Evolutionary conservation across 2,113 vertebrate species (phyloP), one percentile per base, ranked within the genome.

Genomic region (Myxocyprinus asiaticus): DNA sequence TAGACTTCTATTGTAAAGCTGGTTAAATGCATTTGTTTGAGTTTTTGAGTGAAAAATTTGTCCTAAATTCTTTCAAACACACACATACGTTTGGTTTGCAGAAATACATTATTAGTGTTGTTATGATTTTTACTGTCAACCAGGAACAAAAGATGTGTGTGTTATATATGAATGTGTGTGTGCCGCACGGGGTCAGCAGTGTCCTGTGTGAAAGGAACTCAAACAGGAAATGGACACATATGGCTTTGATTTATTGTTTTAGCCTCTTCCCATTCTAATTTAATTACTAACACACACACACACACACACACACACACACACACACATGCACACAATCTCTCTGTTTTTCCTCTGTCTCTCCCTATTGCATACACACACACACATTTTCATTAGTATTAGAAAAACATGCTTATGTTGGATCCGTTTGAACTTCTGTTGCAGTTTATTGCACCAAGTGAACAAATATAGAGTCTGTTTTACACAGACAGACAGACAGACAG

Each of bases 181-280:
- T 6, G 8, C 67, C 71, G 50, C 72, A 73, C 22, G 77, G 92
- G 94, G 94, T 95, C 94, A 95, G 84, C 90, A 92, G 93, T 93
- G 90, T 85, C 88, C 89, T 91, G 85, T 94, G 93, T 94, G 95
- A 95, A 94, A 95, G 92, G 91, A 94, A 92, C 92, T 93, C 93
- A 95, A 94, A 94, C 94, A 96, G 95, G 95, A 96, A 96, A 94
- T 91, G 91, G 93, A 94, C 93, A 94, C 95, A 96, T 94, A 95
- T 95, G 95, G 94, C 92, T 92, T 91, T 92, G 93, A 96, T 96
- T 95, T 96, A 95, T 96, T 93, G 92, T 88, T 92, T 92, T 92
- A 91, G 65, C 91, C 92, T 90, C 92, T 94, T 94, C 94, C 94
- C 92, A 93, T 95, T 95, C 91, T 93, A 90, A 95, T 94, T 92